phyloP scores from a whole-genome alignment of 2,888 invertebrate genomes.

The Pseudococcus viburni region DNA sequence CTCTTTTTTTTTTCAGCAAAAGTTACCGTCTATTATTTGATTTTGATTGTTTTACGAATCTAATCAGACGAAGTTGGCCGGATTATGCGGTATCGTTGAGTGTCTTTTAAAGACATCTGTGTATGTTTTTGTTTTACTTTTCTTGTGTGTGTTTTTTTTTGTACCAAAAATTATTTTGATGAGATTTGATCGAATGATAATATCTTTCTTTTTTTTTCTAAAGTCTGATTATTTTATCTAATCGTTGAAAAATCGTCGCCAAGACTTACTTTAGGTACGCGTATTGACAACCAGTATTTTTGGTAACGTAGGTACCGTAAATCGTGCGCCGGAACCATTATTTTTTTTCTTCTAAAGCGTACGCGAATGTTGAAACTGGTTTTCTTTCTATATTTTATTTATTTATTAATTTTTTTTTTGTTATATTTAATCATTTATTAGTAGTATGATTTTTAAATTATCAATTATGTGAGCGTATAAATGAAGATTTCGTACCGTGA shows the following conservation, averaged over 20 bases:
- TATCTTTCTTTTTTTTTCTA: slow-evolving; percentile 1
- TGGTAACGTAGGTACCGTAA: neutral
- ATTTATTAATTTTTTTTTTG: neutral
- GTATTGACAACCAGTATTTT: slow-evolving; percentile 43
- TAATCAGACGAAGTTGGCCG: slow-evolving; percentile 22
- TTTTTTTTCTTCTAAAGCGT: neutral
- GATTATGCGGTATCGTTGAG: slow-evolving; percentile 8
- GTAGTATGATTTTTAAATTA: slow-evolving; percentile 10
- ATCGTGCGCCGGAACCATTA: neutral
- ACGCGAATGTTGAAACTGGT: neutral
- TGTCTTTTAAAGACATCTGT: slow-evolving; percentile 28
- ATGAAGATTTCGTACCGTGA: neutral
- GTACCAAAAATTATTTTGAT: slow-evolving; percentile 2
- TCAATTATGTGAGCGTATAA: neutral
- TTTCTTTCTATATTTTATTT: neutral
- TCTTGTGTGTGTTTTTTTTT: neutral
- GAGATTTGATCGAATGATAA: slow-evolving; percentile 13
- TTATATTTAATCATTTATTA: slow-evolving; percentile 39
- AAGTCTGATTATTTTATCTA: slow-evolving; percentile 36
- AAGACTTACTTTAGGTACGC: slow-evolving; percentile 13
- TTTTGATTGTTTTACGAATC: slow-evolving; percentile 27
- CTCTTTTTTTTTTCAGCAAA: slow-evolving; percentile 3
- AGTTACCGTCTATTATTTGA: slow-evolving; percentile 31
- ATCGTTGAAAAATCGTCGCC: slow-evolving; percentile 26
- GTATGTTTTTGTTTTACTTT: neutral